Conservation (phyloP, 2,113 vertebrate species). For the Balaeniceps rex region DNA sequence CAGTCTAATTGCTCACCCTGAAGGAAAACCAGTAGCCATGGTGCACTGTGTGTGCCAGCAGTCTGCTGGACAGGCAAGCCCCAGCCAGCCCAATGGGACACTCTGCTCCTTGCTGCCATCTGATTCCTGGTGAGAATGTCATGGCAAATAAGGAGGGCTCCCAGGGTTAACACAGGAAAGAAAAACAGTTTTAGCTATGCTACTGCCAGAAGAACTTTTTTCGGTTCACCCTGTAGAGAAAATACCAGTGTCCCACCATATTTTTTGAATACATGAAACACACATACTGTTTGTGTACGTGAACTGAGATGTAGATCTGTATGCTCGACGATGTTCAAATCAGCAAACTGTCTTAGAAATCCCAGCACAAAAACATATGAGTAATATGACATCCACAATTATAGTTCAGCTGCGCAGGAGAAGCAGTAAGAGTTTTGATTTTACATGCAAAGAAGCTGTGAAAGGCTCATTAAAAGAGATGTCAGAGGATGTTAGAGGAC, state of each 20-base stretch:
- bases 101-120: fast-evolving
- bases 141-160: neutral
- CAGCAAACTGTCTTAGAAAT: neutral
- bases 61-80: neutral
- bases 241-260: neutral
- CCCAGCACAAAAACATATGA: neutral
- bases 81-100: neutral
- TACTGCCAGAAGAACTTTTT: neutral
- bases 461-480: neutral
- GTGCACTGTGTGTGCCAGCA: neutral
- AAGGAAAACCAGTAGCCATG: neutral
- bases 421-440: neutral
- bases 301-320: neutral
- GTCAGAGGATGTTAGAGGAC: neutral
- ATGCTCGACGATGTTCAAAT: neutral
- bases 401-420: neutral
- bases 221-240: neutral
- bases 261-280: neutral
- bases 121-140: neutral
- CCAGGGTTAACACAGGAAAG: neutral
- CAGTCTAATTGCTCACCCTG: too few relatives aligned
- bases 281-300: neutral
- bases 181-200: neutral
- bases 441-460: neutral
- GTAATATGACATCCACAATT: neutral